These are phyloP conservation scores for Andrena bicolor DNA, from an alignment of 2,888 invertebrate species.

Conservation along the genomic window DNA sequence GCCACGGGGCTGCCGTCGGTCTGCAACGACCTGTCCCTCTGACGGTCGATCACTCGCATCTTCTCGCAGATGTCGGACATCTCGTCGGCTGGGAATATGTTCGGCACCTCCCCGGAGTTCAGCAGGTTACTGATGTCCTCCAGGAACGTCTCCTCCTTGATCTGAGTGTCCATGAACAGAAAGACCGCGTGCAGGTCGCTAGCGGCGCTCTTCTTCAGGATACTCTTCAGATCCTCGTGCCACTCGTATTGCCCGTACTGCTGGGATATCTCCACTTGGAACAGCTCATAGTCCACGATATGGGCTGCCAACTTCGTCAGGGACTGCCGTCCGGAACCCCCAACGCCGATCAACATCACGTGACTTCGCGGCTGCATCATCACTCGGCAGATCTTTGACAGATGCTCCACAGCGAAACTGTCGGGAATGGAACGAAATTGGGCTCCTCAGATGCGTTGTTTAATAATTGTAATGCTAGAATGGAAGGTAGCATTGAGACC, in stretches of 20 bases:
- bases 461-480: neutral
- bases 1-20: slow-evolving; percentile 97
- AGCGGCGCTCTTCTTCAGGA: slow-evolving; percentile 92
- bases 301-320: slow-evolving; percentile 95
- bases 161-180: slow-evolving; percentile 96
- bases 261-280: slow-evolving; percentile 96
- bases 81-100: slow-evolving; percentile 94
- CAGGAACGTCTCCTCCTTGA: slow-evolving; percentile 96
- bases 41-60: slow-evolving; percentile 96
- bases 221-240: slow-evolving; percentile 95
- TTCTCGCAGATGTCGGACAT: slow-evolving; percentile 96
- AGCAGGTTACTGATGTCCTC: slow-evolving; percentile 97
- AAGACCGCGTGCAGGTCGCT: slow-evolving; percentile 95
- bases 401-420: slow-evolving; percentile 97
- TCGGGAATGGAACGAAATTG: slow-evolving; percentile 37
- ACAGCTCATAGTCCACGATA: slow-evolving; percentile 96
- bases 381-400: slow-evolving; percentile 95
- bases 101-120: slow-evolving; percentile 97
- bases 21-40: slow-evolving; percentile 93
- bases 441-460: neutral
- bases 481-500: slow-evolving; percentile 84
- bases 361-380: slow-evolving; percentile 97
- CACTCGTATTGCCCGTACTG: slow-evolving; percentile 94
- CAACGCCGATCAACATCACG: slow-evolving; percentile 95
- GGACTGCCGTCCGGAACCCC: slow-evolving; percentile 97